Evolutionary conservation across 53 echinoderm and acorn worm species (phyloP).

Genomic region (Stichopus horrens): DNA sequence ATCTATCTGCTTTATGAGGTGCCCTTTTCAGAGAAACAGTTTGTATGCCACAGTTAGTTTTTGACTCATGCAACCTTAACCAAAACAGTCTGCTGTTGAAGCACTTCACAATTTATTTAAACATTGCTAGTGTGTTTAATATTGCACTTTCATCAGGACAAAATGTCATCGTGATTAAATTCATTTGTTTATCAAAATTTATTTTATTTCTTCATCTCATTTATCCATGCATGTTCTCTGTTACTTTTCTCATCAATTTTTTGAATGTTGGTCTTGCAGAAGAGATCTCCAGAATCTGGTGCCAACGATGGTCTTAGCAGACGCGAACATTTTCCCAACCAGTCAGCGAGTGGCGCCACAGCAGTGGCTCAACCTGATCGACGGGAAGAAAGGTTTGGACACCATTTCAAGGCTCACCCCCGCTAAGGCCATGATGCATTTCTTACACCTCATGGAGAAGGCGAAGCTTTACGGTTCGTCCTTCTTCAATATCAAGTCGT

Average conservation of each 20-base stretch:
- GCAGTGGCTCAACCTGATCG: constrained; percentile 85
- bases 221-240: no score
- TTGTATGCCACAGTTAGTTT: not conserved
- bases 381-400: constrained; percentile 42
- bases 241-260: not conserved
- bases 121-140: not conserved
- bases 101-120: not conserved
- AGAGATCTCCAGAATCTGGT: constrained; percentile 69
- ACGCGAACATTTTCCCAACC: not conserved
- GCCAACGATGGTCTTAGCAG: constrained; percentile 58
- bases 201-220: no score
- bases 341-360: constrained; percentile 52
- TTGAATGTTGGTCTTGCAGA: constrained; percentile 45
- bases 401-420: constrained; percentile 54
- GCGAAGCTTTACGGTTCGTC: constrained; percentile 79
- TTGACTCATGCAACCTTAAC: no score
- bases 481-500: constrained; percentile 69
- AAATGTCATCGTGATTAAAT: no score
- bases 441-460: constrained; percentile 53
- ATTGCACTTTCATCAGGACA: no score
- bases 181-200: no score
- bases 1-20: not conserved
- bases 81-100: no score
- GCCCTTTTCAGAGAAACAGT: not conserved
- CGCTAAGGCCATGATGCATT: constrained; percentile 59